Evolutionary conservation across 2,797 vertebrate species (phyloP).

Genomic region (Ptychobarbus kaznakovi): DNA sequence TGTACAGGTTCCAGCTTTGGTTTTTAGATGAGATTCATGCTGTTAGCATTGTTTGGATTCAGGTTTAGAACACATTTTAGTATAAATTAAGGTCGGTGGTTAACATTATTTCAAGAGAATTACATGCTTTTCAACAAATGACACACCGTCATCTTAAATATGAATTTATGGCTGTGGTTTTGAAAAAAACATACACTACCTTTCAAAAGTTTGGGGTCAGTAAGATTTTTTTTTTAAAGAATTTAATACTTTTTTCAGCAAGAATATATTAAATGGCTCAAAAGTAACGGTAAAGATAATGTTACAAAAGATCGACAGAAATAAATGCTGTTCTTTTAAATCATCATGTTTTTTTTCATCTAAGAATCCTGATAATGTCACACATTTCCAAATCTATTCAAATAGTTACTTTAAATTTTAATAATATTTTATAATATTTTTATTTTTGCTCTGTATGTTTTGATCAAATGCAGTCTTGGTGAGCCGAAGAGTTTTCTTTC

Average conservation of each 20-base stretch:
- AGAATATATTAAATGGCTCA: background rate
- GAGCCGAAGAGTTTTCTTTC: background rate
- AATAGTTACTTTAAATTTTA: background rate
- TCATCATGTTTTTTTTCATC: background rate
- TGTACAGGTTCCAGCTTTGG: background rate
- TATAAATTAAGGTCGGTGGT: background rate
- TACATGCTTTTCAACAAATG: background rate
- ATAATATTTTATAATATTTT: background rate
- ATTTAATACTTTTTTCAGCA: background rate
- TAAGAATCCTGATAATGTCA: background rate
- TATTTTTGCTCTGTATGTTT: background rate
- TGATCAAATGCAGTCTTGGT: background rate
- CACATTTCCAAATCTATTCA: background rate
- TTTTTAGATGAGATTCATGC: background rate
- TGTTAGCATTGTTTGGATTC: background rate
- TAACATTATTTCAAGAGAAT: background rate
- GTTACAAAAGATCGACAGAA: background rate
- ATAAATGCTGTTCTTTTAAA: background rate
- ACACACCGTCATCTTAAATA: background rate
- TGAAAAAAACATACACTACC: background rate
- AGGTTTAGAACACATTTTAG: too few relatives aligned
- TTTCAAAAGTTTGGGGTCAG: background rate
- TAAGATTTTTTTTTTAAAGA: background rate
- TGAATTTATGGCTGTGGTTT: background rate
- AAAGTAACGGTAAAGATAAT: background rate